These are phyloP conservation scores for Ostrea edulis DNA, from an alignment of 1,140 invertebrate genomes.

Conservation along the genomic window DNA sequence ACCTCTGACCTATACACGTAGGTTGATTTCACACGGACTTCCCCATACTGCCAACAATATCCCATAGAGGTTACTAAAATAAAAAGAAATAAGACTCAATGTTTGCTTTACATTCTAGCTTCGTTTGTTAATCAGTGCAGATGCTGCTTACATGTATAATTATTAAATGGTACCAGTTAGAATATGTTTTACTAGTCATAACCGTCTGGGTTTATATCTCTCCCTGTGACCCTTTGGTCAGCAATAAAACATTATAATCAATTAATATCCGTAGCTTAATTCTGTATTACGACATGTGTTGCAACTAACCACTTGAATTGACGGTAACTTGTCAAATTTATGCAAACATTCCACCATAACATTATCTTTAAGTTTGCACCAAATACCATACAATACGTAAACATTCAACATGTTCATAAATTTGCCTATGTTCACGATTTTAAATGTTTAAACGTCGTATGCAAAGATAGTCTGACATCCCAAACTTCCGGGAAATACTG, in stretches of 20 bases:
- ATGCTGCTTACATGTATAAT: too few species aligned
- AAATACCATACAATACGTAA: neutral
- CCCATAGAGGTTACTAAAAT: constrained; percentile 91
- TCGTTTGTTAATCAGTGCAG: too few species aligned
- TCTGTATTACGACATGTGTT: neutral
- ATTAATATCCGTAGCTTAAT: too few species aligned
- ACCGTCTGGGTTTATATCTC: too few species aligned
- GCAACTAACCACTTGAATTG: neutral
- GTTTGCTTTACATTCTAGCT: neutral
- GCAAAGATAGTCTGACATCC: neutral
- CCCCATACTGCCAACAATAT: constrained; percentile 95
- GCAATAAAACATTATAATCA: too few species aligned
- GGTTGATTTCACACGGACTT: constrained; percentile 84
- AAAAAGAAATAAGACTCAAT: constrained; percentile 6
- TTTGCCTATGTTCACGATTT: neutral
- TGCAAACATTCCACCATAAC: neutral
- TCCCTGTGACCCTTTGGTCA: too few species aligned
- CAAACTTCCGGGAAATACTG: neutral
- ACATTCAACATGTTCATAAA: neutral
- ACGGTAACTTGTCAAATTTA: neutral
- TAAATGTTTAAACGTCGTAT: neutral
- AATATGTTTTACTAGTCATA: too few species aligned
- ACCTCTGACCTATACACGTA: constrained; percentile 95
- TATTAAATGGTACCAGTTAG: too few species aligned
- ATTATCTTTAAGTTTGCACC: neutral